Conservation (phyloP, 2,113 vertebrate genomes). For the Copsychus sechellarum region DNA sequence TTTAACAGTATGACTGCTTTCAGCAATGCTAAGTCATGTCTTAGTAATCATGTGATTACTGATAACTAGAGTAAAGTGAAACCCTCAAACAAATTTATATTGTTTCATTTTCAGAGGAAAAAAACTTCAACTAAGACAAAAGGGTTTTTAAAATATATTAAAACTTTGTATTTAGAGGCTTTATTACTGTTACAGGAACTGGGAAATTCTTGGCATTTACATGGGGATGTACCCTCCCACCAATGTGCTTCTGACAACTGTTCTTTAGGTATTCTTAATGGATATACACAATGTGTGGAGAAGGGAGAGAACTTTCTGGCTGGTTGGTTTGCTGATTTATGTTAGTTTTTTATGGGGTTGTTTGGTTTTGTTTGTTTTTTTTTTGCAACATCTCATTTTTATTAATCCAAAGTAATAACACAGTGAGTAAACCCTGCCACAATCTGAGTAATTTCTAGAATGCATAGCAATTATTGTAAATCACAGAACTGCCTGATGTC, state of each 20-base stretch:
- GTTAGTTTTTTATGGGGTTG: not conserved
- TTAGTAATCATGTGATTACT: not conserved
- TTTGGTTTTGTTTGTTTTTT: not conserved
- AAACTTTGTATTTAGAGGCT: not conserved
- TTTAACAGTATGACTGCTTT: not conserved
- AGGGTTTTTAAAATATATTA: not conserved
- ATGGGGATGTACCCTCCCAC: not conserved
- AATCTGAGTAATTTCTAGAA: not conserved
- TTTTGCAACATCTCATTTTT: not conserved
- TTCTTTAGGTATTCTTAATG: not conserved
- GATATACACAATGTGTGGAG: not conserved
- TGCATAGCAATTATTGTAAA: not conserved
- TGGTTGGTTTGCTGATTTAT: not conserved
- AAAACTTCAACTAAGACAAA: not conserved
- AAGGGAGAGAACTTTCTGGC: not conserved
- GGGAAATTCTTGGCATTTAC: not conserved
- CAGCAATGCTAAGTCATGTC: not conserved
- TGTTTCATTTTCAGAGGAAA: not conserved
- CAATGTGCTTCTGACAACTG: not conserved
- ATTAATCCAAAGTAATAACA: not conserved
- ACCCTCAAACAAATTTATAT: not conserved
- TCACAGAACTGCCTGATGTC: not conserved
- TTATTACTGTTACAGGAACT: not conserved
- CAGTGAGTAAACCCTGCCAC: not conserved
- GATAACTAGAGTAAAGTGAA: not conserved